Conservation (phyloP, 1,140 invertebrate species). For the Cheumatopsyche charites region DNA sequence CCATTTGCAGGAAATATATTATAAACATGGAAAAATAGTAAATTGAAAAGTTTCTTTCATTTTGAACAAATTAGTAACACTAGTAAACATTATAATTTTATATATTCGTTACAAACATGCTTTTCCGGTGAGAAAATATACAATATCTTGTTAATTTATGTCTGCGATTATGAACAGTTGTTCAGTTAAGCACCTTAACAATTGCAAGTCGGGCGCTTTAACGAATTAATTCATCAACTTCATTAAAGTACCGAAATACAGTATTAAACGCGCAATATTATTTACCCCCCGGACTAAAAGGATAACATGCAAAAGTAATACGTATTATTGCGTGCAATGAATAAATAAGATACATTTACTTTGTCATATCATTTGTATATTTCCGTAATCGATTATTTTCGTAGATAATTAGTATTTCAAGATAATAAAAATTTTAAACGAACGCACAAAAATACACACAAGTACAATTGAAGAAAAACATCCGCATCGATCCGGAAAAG, state of each 20-base stretch:
- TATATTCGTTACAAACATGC: too few relatives aligned
- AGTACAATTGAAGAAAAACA: slow-evolving; percentile 2
- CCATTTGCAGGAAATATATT: not conserved
- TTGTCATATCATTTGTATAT: not conserved
- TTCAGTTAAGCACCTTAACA: not conserved
- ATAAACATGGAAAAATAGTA: too few relatives aligned
- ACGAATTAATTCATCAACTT: slow-evolving; percentile 17
- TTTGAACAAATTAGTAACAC: not conserved
- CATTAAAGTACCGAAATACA: slow-evolving; percentile 13
- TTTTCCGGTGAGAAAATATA: too few relatives aligned
- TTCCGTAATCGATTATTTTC: too few relatives aligned
- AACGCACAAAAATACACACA: too few relatives aligned
- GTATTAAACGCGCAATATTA: slow-evolving; percentile 8
- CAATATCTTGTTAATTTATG: not conserved
- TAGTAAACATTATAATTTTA: too few relatives aligned
- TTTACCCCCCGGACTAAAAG: not conserved
- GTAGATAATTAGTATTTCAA: too few relatives aligned
- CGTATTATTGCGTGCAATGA: not conserved
- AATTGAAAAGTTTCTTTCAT: not conserved
- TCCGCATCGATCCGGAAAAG: not conserved
- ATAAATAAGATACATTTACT: not conserved
- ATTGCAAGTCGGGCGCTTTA: not conserved
- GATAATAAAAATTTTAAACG: too few relatives aligned
- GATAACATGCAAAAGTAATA: not conserved
- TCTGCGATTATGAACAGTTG: not conserved